Percentiles rank a stretch among this genome's conserved stretches.
Evolutionary conservation across 2,797 vertebrate genomes (phyloP).

Genomic region (Melanotaenia boesemani): DNA sequence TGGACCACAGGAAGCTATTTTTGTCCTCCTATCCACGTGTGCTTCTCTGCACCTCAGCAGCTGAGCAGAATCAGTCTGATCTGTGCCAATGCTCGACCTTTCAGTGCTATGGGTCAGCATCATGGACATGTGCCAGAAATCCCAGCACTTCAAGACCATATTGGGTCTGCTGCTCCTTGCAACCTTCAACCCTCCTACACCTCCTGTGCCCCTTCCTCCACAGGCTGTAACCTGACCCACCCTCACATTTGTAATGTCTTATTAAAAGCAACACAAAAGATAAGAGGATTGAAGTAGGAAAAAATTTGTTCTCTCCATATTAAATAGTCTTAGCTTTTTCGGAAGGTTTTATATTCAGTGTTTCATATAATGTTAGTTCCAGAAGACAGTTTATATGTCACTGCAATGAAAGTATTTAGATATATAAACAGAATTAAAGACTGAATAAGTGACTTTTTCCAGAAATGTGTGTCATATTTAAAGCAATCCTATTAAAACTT

Average conservation of each 20-base stretch:
- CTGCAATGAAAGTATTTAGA: not conserved
- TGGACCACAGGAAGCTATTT: conserved; percentile 72
- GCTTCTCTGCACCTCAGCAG: conserved; percentile 72
- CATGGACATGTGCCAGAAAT: conserved; percentile 62
- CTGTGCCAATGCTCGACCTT: conserved; percentile 61
- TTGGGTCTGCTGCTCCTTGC: conserved; percentile 53
- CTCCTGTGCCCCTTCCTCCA: conserved; percentile 20
- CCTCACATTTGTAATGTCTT: conserved; percentile 16
- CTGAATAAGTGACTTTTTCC: not conserved
- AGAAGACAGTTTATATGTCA: conserved; percentile 1
- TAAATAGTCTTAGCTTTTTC: not conserved
- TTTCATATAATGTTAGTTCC: conserved; percentile 1
- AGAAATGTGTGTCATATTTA: not conserved
- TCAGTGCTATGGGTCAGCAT: conserved; percentile 67
- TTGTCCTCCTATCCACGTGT: conserved; percentile 60
- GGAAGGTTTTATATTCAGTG: not conserved
- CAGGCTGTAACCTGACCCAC: conserved; percentile 39
- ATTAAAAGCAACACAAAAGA: conserved; percentile 22
- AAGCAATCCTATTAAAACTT: too few species aligned
- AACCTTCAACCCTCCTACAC: conserved; percentile 3
- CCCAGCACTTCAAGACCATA: conserved; percentile 67
- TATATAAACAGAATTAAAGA: not conserved
- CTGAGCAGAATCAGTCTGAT: conserved; percentile 73
- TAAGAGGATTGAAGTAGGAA: not conserved
- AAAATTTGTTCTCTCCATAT: not conserved